Evolutionary conservation across 2,888 invertebrate species (phyloP).

Genomic region (Eurois occulta): DNA sequence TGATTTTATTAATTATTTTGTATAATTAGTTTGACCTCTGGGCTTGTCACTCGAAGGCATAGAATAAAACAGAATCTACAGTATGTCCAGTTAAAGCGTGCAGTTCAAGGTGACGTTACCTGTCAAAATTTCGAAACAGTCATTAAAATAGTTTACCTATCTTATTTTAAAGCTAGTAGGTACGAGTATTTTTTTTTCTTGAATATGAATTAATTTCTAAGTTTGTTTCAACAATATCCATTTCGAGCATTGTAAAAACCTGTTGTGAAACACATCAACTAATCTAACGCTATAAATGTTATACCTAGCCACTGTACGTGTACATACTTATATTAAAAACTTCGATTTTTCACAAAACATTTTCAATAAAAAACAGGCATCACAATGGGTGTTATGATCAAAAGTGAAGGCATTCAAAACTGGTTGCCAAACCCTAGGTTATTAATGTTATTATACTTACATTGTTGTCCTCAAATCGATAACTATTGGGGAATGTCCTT

Average conservation of each 20-base stretch:
- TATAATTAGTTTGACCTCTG: too few relatives aligned
- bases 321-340: neutral
- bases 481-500: conserved; percentile 49
- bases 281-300: neutral
- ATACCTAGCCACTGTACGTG: neutral
- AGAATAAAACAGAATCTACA: too few relatives aligned
- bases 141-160: neutral
- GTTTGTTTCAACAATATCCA: too few relatives aligned
- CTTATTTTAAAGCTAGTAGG: neutral
- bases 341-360: neutral
- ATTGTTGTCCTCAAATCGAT: conserved; percentile 63
- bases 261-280: neutral
- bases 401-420: conserved; percentile 23
- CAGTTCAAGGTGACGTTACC: too few relatives aligned
- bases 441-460: conserved; percentile 44
- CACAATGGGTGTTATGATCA: conserved; percentile 18
- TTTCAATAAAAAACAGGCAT: neutral
- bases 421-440: conserved; percentile 11
- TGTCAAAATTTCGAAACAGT: neutral
- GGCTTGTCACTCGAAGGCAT: too few relatives aligned
- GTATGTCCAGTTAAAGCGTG: too few relatives aligned
- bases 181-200: too few relatives aligned
- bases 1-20: too few relatives aligned
- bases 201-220: too few relatives aligned
- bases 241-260: too few relatives aligned